Conservation (phyloP, 2,797 vertebrate species). For the Myripristis jacobus region DNA sequence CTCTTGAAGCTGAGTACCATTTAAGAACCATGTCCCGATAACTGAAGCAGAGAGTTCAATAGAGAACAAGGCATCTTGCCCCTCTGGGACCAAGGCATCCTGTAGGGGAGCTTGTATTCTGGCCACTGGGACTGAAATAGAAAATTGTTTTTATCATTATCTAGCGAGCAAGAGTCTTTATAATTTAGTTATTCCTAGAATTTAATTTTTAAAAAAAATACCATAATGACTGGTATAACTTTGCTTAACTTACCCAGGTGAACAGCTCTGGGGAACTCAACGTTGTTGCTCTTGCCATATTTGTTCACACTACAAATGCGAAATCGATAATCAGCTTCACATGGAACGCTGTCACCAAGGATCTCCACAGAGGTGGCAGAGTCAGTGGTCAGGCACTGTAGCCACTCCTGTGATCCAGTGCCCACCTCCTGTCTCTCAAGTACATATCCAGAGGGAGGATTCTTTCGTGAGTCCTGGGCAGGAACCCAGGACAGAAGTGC, state of each 20-base stretch:
- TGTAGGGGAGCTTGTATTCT: conserved; percentile 90
- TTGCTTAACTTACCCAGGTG: conserved; percentile 87
- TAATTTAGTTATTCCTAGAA: background rate
- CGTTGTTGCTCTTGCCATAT: conserved; percentile 90
- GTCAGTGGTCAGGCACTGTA: conserved; percentile 93
- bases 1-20: conserved; percentile 84
- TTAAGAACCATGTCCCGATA: conserved; percentile 91
- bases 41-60: conserved; percentile 91
- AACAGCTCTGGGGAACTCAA: conserved; percentile 91
- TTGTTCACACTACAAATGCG: conserved; percentile 92
- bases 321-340: conserved; percentile 93
- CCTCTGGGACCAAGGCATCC: conserved; percentile 86
- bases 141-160: conserved; percentile 12
- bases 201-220: too few relatives aligned
- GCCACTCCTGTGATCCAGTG: conserved; percentile 88
- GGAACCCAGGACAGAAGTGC: conserved; percentile 93
- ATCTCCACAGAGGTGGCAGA: conserved; percentile 91
- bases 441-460: conserved; percentile 88
- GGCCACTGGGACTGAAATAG: conserved; percentile 88
- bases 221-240: background rate
- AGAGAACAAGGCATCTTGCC: conserved; percentile 89
- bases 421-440: conserved; percentile 92
- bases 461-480: conserved; percentile 85
- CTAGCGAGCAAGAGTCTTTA: background rate
- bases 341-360: conserved; percentile 92